Evolutionary conservation across 2,888 invertebrate genomes (phyloP).

Genomic region (Dyspetes luteomarginatus): DNA sequence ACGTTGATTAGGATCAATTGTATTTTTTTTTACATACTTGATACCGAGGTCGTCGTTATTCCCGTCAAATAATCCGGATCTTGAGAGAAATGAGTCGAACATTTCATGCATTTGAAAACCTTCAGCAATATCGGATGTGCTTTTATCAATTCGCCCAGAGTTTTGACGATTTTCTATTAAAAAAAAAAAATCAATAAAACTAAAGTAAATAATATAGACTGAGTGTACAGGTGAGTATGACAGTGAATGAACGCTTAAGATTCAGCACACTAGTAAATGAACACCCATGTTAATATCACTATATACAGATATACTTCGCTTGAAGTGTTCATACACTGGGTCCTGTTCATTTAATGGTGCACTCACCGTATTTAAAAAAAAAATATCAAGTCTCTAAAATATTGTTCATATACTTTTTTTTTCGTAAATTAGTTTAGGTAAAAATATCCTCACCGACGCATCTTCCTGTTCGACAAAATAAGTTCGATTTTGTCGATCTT

Average conservation of each 20-base stretch:
- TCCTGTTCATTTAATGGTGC: too few species aligned
- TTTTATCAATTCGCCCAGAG: conserved; percentile 83
- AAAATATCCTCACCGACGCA: conserved; percentile 83
- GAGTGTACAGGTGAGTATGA: too few species aligned
- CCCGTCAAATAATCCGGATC: conserved; percentile 80
- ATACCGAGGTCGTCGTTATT: conserved; percentile 47
- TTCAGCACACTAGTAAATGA: too few species aligned
- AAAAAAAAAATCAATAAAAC: conserved; percentile 41
- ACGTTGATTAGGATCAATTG: neutral
- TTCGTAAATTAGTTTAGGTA: neutral
- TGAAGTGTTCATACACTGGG: too few species aligned
- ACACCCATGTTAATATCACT: too few species aligned
- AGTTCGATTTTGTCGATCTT: conserved; percentile 85
- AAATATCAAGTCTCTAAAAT: too few species aligned
- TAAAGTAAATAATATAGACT: too few species aligned
- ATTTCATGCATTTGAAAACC: conserved; percentile 86
- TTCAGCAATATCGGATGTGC: conserved; percentile 83
- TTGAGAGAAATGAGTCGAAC: conserved; percentile 86
- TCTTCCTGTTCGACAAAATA: conserved; percentile 86
- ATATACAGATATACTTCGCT: too few species aligned
- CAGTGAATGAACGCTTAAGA: too few species aligned
- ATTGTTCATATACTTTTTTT: too few species aligned
- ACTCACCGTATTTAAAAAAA: too few species aligned
- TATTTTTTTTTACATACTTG: conserved; percentile 64
- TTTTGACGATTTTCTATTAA: conserved; percentile 83